Percentiles rank a stretch among this genome's conserved stretches.
Conservation (phyloP, 1,140 invertebrate species). For the Campoletis sonorensis region DNA sequence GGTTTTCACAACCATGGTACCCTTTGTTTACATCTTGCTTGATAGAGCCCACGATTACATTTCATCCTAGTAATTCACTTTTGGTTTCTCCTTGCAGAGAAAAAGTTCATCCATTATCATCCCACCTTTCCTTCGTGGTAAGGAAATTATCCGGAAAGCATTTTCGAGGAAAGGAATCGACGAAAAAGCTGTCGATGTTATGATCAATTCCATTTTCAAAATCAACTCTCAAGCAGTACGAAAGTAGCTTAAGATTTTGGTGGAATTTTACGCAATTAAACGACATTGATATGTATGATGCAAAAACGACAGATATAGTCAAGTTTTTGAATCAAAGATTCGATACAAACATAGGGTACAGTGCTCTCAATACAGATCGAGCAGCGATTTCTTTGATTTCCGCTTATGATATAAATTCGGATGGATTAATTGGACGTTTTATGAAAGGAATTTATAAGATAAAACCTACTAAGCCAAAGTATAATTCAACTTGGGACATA, state of each 20-base stretch:
- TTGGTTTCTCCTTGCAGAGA: conserved; percentile 29
- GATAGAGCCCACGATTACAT: conserved; percentile 26
- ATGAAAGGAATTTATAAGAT: conserved; percentile 30
- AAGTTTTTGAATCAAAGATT: neutral
- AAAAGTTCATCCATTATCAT: conserved; percentile 17
- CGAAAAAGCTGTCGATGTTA: neutral
- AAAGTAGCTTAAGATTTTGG: neutral
- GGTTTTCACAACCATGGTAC: conserved; percentile 38
- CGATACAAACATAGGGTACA: conserved; percentile 17
- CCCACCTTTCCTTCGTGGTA: conserved; percentile 19
- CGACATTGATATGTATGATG: neutral
- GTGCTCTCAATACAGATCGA: conserved; percentile 25
- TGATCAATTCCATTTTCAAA: conserved; percentile 22
- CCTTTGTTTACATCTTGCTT: conserved; percentile 6
- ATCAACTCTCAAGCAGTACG: conserved; percentile 7
- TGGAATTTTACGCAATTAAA: neutral
- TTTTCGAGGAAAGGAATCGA: conserved; percentile 3
- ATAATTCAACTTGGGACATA: conserved; percentile 29
- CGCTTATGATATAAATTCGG: neutral
- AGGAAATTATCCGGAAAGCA: conserved; percentile 21
- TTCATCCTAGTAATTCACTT: conserved; percentile 2
- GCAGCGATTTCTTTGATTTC: conserved; percentile 41
- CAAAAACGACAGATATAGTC: neutral
- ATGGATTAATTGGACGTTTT: conserved; percentile 28
- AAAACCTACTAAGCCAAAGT: conserved; percentile 33